A percentile compares a stretch with the other conserved stretches of the same genome.
Conservation (phyloP, 2,888 invertebrate genomes). For the Trisateles emortualis region DNA sequence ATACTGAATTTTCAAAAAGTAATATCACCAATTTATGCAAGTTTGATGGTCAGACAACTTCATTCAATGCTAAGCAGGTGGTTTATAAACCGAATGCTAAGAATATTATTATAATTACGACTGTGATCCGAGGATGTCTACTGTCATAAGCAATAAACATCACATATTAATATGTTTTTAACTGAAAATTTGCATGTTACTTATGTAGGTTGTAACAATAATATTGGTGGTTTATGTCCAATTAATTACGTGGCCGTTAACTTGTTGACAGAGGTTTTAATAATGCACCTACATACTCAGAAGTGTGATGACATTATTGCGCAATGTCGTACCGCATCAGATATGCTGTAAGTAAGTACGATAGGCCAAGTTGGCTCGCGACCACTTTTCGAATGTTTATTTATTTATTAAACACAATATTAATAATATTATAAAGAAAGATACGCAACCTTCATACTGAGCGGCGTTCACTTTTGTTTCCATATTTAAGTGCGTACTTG, state of each 20-base stretch:
- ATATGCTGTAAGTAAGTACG: neutral
- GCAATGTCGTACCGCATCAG: constrained; percentile 9
- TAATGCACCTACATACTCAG: constrained; percentile 26
- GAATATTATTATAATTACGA: constrained; percentile 28
- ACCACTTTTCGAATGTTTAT: no score
- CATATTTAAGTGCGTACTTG: no score
- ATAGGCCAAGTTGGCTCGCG: no score
- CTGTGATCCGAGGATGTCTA: constrained; percentile 39
- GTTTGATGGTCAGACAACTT: constrained; percentile 4
- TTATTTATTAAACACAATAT: no score
- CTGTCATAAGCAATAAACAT: constrained; percentile 54
- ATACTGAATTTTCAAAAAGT: neutral
- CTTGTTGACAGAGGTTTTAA: constrained; percentile 28
- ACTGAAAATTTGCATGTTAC: constrained; percentile 59
- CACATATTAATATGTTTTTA: constrained; percentile 55
- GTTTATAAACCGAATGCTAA: constrained; percentile 16
- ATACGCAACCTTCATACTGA: no score
- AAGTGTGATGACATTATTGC: constrained; percentile 23
- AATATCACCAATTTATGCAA: neutral
- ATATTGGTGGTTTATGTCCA: constrained; percentile 53
- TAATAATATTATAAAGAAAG: no score
- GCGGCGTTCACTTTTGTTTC: no score
- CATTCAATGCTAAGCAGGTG: constrained; percentile 18
- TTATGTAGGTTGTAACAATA: constrained; percentile 50
- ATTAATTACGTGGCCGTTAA: constrained; percentile 52